Conservation (phyloP, 2,113 vertebrate genomes). For the Athene noctua region DNA sequence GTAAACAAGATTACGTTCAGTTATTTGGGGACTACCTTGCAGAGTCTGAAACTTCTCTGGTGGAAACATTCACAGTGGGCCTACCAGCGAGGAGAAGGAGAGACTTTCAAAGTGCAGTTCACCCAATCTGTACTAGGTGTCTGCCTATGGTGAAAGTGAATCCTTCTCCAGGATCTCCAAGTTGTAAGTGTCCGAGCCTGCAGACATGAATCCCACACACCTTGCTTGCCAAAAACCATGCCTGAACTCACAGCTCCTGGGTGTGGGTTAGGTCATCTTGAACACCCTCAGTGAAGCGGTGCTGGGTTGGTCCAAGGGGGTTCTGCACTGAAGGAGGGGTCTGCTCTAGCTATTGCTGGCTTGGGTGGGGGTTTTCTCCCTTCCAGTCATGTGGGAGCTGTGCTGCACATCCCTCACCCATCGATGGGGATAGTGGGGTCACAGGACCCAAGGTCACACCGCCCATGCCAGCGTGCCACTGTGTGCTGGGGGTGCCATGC, state of each 20-base stretch:
- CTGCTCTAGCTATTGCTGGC: background rate
- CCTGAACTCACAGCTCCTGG: background rate
- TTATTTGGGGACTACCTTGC: background rate
- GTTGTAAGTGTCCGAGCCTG: background rate
- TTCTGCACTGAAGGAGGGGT: background rate
- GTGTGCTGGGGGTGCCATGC: background rate
- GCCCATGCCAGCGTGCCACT: background rate
- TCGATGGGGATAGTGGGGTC: background rate
- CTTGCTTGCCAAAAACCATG: background rate
- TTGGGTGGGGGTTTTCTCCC: background rate
- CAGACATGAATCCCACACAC: background rate
- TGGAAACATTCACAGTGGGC: background rate
- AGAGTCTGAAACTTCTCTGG: background rate
- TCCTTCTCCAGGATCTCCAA: background rate
- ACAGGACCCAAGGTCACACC: background rate
- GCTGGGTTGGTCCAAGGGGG: background rate
- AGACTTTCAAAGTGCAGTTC: background rate
- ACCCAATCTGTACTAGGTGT: accelerated
- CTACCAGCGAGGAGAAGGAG: background rate
- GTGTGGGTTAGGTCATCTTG: background rate
- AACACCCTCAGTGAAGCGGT: background rate
- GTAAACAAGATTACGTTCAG: background rate
- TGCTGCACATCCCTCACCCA: background rate
- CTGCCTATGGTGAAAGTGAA: background rate
- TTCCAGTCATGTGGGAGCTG: background rate